Evolutionary conservation across 1,140 invertebrate genomes (phyloP), one percentile per base, ranked within the genome.

Genomic region (Babylonia areolata): DNA sequence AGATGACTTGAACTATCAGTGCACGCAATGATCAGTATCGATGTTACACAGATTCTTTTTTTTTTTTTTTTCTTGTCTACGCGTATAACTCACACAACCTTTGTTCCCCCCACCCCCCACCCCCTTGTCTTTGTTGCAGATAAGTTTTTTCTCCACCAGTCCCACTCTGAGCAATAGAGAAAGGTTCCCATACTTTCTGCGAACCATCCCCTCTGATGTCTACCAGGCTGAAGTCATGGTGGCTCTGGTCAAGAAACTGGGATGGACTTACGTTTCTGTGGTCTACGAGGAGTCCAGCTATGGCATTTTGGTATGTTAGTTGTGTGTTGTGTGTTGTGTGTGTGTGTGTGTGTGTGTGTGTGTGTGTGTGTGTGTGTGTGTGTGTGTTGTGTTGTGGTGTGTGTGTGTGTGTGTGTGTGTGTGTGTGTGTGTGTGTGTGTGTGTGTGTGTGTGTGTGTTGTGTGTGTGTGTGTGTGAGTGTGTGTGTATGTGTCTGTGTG

Each of bases 231-330:
- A 97, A 91, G 98, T 97, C 0, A 99, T 99, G 97, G 97, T 99
- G 2, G 97, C 98, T 90, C 97, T 99, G 88, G 97, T 99, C n/a
- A 96, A 96, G 85, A 95, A 95, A 87, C 96, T 99, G 93, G 96
- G 96, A 35, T 99, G 98, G 98, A 97, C 97, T 87, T 99, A 99
- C 94, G 97, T 99, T 0, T 98, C 97, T 39, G 97, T 99, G 81
- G 97, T 99, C 82, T 99, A 99, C 92, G 98, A 99, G 94, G 98
- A 99, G 93, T 98, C 97, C 78, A 99, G 98, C 95, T 99, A 99
- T 91, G 98, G 98, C 3, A 97, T 98, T 73, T 98, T 98, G 96
- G 98, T 99, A 94, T 95, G 87, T 86, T 20, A 28, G 39, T 39
- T 75, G 42, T 85, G 17, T 75, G 64, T 75, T 37, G 17, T 39